Conservation (phyloP, 1,140 invertebrate species). For the Trachymyrmex cornetzi region DNA sequence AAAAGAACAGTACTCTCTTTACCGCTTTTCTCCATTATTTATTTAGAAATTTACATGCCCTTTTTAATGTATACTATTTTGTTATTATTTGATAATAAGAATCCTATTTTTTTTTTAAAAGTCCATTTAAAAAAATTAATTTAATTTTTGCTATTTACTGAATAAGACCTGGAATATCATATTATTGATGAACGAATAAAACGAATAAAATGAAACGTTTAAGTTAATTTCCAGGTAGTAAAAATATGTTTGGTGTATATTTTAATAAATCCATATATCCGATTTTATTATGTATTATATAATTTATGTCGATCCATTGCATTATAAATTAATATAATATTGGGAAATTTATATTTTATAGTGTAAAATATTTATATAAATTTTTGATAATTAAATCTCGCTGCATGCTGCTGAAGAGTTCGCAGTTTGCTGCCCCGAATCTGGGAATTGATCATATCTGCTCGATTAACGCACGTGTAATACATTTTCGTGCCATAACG, state of each 20-base stretch:
- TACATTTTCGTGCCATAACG: background rate
- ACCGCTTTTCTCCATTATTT: background rate
- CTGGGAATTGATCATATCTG: too few species aligned
- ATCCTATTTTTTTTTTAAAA: too few species aligned
- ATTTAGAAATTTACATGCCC: background rate
- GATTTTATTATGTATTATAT: background rate
- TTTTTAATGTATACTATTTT: too few species aligned
- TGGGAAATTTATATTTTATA: background rate
- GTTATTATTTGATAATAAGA: too few species aligned
- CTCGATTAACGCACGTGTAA: constrained; percentile 2
- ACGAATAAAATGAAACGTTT: background rate
- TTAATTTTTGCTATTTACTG: background rate
- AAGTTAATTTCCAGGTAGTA: background rate
- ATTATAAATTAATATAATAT: background rate
- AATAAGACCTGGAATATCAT: background rate
- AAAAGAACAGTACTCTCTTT: background rate
- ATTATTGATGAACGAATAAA: background rate
- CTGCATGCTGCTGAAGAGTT: background rate
- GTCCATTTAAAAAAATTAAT: background rate
- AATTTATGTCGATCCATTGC: constrained; percentile 8
- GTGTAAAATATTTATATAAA: background rate
- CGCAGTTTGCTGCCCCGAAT: background rate
- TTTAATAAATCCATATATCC: background rate
- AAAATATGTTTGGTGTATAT: background rate
- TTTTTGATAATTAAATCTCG: background rate